Evolutionary conservation across 2,113 vertebrate species (phyloP), one percentile per base, ranked within the genome.

Genomic region (Orycteropus afer): DNA sequence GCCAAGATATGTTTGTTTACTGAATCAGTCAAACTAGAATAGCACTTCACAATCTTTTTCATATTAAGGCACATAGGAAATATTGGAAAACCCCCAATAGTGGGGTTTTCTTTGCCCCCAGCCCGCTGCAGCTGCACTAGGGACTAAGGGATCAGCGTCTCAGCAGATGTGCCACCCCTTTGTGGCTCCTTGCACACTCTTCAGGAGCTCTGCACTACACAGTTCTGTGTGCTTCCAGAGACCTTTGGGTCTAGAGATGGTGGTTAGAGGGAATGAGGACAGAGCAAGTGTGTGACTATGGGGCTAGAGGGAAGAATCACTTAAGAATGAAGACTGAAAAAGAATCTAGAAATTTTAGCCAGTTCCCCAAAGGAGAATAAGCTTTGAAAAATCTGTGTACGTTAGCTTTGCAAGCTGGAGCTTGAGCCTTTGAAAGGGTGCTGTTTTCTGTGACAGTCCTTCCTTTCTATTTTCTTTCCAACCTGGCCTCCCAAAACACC

Each of bases 311-410:
- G 17, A 63, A 71, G 25, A 71, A 29, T 67, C 47, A 14, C 89
- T 88, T 84, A 55, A 92, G 59, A 93, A 59, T 59, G 49, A 78
- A 94, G 73, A 59, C 82, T 69, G n/a, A 92, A 81, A 83, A 69
- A 23, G 25, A 76, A 86, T 53, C 74, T 86, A 69, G 82, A 78
- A 42, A 69, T 80, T 93, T 90, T 80, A 88, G 40, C 65, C 42
- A 80, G 29, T 83, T 84, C 14, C 29, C 65, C 77, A 32, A 78
- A 94, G 73, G 83, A 88, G 65, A 95, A 29, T 71, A 91, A 83
- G 37, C 47, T 83, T 94, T 90, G 40, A 89, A 67, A 83, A 86
- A 82, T 55, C n/a, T 23, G 57, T 90, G 29, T 17, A 80, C 18
- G 51, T 76, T 90, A 63, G n/a, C 15, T 29, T 84, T 91, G 76